Percentiles rank a stretch among this genome's conserved stretches.
Conservation (phyloP, 2,797 vertebrate species). For the Chelidonichthys spinosus region DNA sequence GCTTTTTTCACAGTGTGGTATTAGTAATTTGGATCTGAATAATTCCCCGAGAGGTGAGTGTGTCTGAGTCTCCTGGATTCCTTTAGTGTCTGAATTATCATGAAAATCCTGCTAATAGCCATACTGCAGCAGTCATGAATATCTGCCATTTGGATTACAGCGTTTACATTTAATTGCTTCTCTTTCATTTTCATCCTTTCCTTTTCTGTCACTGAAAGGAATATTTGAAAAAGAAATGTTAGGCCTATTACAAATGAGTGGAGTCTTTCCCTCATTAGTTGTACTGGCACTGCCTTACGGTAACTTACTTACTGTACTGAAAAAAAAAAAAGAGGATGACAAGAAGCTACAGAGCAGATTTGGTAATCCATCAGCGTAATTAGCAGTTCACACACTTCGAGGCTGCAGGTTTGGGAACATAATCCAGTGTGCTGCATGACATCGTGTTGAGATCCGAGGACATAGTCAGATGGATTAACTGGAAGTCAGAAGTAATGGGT, state of each 20-base stretch:
- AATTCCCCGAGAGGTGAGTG: neutral
- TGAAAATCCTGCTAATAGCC: conserved; percentile 10
- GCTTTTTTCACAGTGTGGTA: neutral
- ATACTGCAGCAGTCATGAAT: conserved; percentile 3
- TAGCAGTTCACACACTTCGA: conserved; percentile 39
- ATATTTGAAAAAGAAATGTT: neutral
- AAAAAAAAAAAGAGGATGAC: conserved; percentile 3
- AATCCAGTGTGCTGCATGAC: conserved; percentile 58
- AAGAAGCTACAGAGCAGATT: conserved; percentile 36
- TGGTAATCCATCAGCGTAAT: conserved; percentile 49
- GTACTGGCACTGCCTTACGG: neutral
- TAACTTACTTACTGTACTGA: conserved; percentile 3
- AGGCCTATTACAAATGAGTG: neutral
- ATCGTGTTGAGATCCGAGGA: conserved; percentile 38
- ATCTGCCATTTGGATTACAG: conserved; percentile 12
- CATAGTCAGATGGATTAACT: conserved; percentile 49
- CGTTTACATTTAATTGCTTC: neutral
- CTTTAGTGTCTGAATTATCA: conserved; percentile 25
- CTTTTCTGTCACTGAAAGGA: neutral
- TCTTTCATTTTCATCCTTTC: neutral
- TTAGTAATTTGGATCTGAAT: neutral
- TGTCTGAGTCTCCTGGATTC: neutral
- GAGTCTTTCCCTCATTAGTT: conserved; percentile 11
- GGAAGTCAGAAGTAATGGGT: conserved; percentile 36
- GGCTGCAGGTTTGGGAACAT: conserved; percentile 52